Evolutionary conservation across 2,113 vertebrate species (phyloP).

Genomic region (Rhinogobius similis): DNA sequence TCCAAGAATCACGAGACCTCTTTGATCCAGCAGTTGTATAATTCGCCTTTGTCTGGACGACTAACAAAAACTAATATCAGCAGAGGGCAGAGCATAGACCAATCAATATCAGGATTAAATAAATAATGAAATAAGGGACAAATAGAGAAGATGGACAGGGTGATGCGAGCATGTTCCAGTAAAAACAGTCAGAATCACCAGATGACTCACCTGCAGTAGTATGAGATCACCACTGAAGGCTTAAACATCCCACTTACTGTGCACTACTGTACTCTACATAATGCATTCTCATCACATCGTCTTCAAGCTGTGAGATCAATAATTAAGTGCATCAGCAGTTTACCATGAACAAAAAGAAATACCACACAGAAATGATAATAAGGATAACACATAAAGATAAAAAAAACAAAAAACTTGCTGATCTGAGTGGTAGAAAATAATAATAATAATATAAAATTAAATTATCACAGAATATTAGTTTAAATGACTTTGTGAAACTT

Average conservation of each 20-base stretch:
- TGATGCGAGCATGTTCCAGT: slow-evolving; percentile 62
- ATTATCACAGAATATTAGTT: too few species aligned
- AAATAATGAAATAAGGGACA: not conserved
- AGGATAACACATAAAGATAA: too few species aligned
- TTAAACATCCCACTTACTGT: slow-evolving; percentile 29
- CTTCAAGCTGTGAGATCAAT: not conserved
- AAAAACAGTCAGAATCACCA: slow-evolving; percentile 45
- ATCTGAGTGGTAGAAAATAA: too few species aligned
- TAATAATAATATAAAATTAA: too few species aligned
- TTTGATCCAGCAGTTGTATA: slow-evolving; percentile 1
- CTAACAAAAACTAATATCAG: not conserved
- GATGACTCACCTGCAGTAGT: slow-evolving; percentile 67
- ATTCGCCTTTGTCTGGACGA: not conserved
- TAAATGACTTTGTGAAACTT: too few species aligned
- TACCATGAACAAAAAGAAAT: too few species aligned
- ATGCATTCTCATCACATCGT: not conserved
- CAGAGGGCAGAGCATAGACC: not conserved
- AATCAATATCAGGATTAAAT: slow-evolving; percentile 13
- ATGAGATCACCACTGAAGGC: slow-evolving; percentile 62
- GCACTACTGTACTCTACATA: not conserved
- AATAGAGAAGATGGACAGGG: slow-evolving; percentile 11
- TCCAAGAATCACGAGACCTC: not conserved
- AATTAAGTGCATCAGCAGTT: not conserved
- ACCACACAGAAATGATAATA: too few species aligned
- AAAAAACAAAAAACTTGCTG: too few species aligned